A percentile compares a stretch with the other conserved stretches of the same genome.
Evolutionary conservation across 2,888 invertebrate genomes (phyloP).

Genomic region (Nomada goodeniana): DNA sequence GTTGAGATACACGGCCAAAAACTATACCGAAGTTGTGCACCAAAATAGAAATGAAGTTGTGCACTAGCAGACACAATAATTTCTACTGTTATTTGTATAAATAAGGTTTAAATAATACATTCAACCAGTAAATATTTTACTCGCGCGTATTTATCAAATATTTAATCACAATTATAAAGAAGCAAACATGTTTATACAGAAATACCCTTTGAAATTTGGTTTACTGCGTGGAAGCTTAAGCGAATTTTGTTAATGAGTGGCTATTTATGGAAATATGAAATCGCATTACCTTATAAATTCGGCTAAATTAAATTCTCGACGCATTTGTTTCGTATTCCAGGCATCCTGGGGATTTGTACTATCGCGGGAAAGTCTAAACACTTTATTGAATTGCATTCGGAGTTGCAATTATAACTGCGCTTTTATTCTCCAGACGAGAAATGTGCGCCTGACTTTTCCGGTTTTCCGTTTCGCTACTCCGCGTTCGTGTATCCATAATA

Average conservation of each 20-base stretch:
- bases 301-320: constrained; percentile 11
- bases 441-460: constrained; percentile 67
- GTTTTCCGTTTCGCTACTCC: constrained; percentile 72
- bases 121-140: too few relatives aligned
- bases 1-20: too few relatives aligned
- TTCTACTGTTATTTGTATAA: too few relatives aligned
- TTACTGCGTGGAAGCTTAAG: neutral
- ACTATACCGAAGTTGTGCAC: neutral
- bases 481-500: constrained; percentile 70
- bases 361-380: constrained; percentile 44
- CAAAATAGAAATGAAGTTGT: neutral
- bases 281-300: constrained; percentile 1
- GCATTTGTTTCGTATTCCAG: constrained; percentile 10
- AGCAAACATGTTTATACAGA: neutral
- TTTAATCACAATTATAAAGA: too few relatives aligned
- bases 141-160: too few relatives aligned
- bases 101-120: too few relatives aligned
- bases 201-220: neutral
- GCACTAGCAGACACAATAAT: neutral
- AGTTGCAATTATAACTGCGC: constrained; percentile 64
- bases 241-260: neutral
- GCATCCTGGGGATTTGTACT: constrained; percentile 11
- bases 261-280: neutral
- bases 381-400: constrained; percentile 64
- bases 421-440: constrained; percentile 66